Percentiles rank a stretch among this genome's conserved stretches.
Evolutionary conservation across 2,888 invertebrate species (phyloP).

Genomic region (Pollenia amentaria): DNA sequence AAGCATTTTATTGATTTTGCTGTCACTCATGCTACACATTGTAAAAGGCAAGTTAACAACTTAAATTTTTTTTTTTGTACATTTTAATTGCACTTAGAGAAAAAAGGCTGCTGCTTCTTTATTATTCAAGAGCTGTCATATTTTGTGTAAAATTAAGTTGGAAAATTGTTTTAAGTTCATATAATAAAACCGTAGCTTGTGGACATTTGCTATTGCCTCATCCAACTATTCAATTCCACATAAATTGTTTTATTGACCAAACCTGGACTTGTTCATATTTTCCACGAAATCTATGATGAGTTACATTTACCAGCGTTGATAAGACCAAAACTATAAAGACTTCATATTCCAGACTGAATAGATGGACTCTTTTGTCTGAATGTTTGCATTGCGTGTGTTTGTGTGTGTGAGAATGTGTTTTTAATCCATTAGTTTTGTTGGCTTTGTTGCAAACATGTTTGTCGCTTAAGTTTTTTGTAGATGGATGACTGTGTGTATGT

Average conservation of each 20-base stretch:
- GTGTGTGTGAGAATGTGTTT: slow-evolving; percentile 14
- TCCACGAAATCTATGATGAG: slow-evolving; percentile 55
- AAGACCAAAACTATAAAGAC: slow-evolving; percentile 1
- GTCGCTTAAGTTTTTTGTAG: slow-evolving; percentile 69
- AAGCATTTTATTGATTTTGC: slow-evolving; percentile 55
- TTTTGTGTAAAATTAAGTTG: background rate
- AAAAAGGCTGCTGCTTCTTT: background rate
- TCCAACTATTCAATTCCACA: slow-evolving; percentile 9
- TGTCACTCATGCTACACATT: slow-evolving; percentile 46
- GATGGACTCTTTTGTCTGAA: background rate
- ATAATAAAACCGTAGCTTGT: background rate
- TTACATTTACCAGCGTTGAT: slow-evolving; percentile 18
- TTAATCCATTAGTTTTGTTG: slow-evolving; percentile 47
- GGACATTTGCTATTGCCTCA: slow-evolving; percentile 33
- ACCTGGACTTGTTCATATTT: slow-evolving; percentile 54
- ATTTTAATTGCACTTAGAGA: background rate
- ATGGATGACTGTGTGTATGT: background rate
- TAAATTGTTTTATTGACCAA: slow-evolving; percentile 35
- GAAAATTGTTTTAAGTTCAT: slow-evolving; percentile 3
- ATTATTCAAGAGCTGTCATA: slow-evolving; percentile 10
- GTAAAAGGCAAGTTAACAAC: slow-evolving; percentile 66
- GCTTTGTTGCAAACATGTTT: slow-evolving; percentile 65
- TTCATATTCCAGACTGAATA: background rate
- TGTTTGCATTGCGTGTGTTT: slow-evolving; percentile 19
- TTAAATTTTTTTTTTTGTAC: slow-evolving; percentile 8